phyloP scores from a whole-genome alignment of 35 echinoderm and acorn worm species.

The Lytechinus variegatus region DNA sequence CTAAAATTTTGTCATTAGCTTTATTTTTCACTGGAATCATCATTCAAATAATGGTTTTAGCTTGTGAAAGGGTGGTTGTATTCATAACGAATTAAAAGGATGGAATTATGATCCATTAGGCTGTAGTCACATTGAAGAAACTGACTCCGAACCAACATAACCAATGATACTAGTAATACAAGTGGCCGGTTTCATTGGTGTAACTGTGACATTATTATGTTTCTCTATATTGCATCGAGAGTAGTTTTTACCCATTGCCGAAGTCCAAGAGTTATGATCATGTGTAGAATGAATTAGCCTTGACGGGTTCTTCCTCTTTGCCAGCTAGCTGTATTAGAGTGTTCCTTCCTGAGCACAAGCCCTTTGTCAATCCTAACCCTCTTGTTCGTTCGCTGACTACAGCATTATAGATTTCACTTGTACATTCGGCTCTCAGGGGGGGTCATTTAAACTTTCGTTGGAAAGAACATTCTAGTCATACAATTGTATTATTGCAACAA shows the following conservation, averaged over 20 bases:
- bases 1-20: too few species aligned
- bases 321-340: conserved; percentile 39
- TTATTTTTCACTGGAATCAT: too few species aligned
- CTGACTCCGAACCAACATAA: too few species aligned
- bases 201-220: too few species aligned
- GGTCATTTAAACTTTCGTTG: not conserved
- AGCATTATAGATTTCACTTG: not conserved
- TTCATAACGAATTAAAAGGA: too few species aligned
- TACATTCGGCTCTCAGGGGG: not conserved
- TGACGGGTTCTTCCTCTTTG: conserved; percentile 27
- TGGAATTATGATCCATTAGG: too few species aligned
- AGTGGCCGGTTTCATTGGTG: too few species aligned
- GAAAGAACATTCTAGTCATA: not conserved
- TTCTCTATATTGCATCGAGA: not conserved
- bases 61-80: too few species aligned
- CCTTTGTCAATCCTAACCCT: conserved; percentile 28
- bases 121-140: too few species aligned
- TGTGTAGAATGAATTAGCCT: conserved; percentile 40
- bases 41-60: too few species aligned
- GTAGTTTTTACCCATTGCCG: not conserved
- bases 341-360: conserved; percentile 30
- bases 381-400: conserved; percentile 20
- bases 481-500: too few species aligned
- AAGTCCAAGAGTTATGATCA: conserved; percentile 26
- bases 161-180: too few species aligned